Evolutionary conservation across 2,797 vertebrate species (phyloP).

Genomic region (Allobates femoralis): DNA sequence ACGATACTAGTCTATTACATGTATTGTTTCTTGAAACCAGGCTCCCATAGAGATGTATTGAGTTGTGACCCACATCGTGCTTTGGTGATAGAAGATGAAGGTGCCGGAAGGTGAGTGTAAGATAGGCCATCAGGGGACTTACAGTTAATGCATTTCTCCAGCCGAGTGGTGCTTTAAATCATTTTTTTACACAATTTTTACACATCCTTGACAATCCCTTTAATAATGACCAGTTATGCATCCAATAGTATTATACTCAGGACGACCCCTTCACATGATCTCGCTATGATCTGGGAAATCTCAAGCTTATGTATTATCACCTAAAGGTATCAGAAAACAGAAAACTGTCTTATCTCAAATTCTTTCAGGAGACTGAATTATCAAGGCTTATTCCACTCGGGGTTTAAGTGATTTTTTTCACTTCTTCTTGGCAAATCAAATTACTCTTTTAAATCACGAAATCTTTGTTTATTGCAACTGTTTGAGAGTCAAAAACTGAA

Average conservation of each 20-base stretch:
- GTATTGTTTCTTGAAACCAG: too few species aligned
- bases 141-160: too few species aligned
- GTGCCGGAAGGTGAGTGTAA: too few species aligned
- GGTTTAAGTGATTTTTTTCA: slow-evolving; percentile 69
- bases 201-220: too few species aligned
- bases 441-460: slow-evolving; percentile 75
- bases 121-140: too few species aligned
- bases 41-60: too few species aligned
- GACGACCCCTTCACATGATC: slow-evolving; percentile 18
- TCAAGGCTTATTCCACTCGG: slow-evolving; percentile 65
- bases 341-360: slow-evolving; percentile 56
- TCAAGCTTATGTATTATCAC: slow-evolving; percentile 65
- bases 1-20: too few species aligned
- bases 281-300: slow-evolving; percentile 43
- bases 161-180: too few species aligned
- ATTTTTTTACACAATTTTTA: too few species aligned
- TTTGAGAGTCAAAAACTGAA: slow-evolving; percentile 77
- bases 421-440: slow-evolving; percentile 71
- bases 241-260: neutral
- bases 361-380: slow-evolving; percentile 67
- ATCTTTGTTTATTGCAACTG: slow-evolving; percentile 79
- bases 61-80: too few species aligned
- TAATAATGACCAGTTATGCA: neutral
- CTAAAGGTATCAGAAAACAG: slow-evolving; percentile 38
- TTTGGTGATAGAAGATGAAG: too few species aligned